phyloP scores from a whole-genome alignment of 2,797 vertebrate genomes.

The Typhlichthys eigenmanni region DNA sequence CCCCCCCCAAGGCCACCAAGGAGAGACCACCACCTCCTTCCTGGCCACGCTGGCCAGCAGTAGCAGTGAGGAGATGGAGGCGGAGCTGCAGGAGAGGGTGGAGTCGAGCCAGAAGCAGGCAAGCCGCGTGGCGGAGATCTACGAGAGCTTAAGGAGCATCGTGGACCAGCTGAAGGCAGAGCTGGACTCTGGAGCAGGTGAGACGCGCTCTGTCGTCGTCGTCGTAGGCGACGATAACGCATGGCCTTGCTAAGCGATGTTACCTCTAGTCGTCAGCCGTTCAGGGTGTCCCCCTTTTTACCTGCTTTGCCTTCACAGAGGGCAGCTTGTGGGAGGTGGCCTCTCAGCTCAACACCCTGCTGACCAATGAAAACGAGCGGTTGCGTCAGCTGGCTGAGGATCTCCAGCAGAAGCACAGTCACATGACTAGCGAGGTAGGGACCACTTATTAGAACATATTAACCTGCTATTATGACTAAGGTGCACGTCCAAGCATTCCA shows the following conservation, averaged over 20 bases:
- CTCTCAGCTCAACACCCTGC: constrained; percentile 79
- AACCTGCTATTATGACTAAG: too few species aligned
- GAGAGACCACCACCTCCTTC: constrained; percentile 86
- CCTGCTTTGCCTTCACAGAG: constrained; percentile 45
- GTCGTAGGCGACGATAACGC: too few species aligned
- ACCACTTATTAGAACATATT: background rate
- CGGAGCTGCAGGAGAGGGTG: constrained; percentile 91
- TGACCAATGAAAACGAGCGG: constrained; percentile 86
- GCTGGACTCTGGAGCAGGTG: constrained; percentile 61
- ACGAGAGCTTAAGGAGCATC: constrained; percentile 81
- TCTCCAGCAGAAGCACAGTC: constrained; percentile 89
- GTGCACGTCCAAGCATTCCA: too few species aligned
- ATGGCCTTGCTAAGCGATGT: too few species aligned
- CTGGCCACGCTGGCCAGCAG: constrained; percentile 94
- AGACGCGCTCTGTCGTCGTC: constrained; percentile 6
- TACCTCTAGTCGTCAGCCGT: too few species aligned
- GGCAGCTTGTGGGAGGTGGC: constrained; percentile 64
- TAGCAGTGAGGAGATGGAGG: constrained; percentile 96
- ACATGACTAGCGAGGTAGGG: constrained; percentile 93
- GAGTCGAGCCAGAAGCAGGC: constrained; percentile 90
- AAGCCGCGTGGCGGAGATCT: constrained; percentile 85
- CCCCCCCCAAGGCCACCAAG: constrained; percentile 68
- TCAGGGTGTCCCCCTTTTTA: too few species aligned
- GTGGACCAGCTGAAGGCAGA: constrained; percentile 75
- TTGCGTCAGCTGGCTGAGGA: constrained; percentile 88